These are phyloP conservation scores for Poecilia wingei DNA, from an alignment of 2,797 vertebrate species.

Conservation along the genomic window DNA sequence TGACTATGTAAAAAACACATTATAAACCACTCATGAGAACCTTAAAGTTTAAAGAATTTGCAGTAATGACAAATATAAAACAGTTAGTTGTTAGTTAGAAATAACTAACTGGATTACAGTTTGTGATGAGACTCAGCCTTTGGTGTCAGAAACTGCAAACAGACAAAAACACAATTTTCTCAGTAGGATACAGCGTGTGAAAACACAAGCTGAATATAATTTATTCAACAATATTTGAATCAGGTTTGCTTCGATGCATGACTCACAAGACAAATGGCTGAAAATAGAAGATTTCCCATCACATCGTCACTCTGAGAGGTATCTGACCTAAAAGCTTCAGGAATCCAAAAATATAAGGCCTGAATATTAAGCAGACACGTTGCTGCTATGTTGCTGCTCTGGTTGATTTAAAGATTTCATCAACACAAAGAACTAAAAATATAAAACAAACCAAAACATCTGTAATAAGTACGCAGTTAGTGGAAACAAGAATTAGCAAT, in stretches of 20 bases:
- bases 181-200: background rate
- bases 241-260: conserved; percentile 11
- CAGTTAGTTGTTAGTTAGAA: background rate
- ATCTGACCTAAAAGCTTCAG: conserved; percentile 42
- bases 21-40: background rate
- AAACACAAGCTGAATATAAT: conserved; percentile 10
- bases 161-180: background rate
- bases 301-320: conserved; percentile 14
- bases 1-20: background rate
- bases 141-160: background rate
- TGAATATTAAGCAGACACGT: conserved; percentile 26
- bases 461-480: background rate
- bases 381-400: conserved; percentile 19
- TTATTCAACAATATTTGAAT: conserved; percentile 7
- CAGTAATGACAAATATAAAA: conserved; percentile 5
- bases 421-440: background rate
- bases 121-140: background rate
- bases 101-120: background rate
- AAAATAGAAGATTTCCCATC: conserved; percentile 46
- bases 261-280: conserved; percentile 34
- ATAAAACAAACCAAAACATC: background rate
- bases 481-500: background rate
- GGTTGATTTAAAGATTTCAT: background rate
- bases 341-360: conserved; percentile 63
- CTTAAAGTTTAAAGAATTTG: background rate